Evolutionary conservation across 2,113 vertebrate species (phyloP), one percentile per base, ranked within the genome.

Genomic region (Himantopus leucocephalus): DNA sequence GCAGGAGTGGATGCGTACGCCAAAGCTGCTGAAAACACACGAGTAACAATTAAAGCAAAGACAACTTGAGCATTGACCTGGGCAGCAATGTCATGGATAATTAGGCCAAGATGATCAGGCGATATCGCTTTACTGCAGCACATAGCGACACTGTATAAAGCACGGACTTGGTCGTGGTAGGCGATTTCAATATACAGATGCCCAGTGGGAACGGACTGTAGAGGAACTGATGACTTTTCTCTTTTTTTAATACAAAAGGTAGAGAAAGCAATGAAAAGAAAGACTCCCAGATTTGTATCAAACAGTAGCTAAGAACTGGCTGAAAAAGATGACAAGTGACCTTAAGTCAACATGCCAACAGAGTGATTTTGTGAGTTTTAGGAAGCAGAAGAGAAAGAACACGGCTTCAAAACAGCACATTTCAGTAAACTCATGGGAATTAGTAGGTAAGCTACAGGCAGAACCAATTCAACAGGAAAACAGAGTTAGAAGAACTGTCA

Each of bases 111-210:
- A n/a, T 1, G 16, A 26, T 6, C 68, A 45, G 41, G 41, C 2
- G 4, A 32, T 6, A 39, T 16, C 0, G 6, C 66, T 10, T 67
- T 24, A 37, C 4, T 6, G 23, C 23, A 30, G 60, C 73, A 37
- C 0, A 2, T 0, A 4, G 27, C 18, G 47, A 29, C 22, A 5
- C 32, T 3, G 30, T 5, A 5, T 12, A 43, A 53, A 73, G 79
- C 22, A 21, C 35, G 20, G 27, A 56, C 24, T 7, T 23, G 53
- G 9, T 6, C 0, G 0, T 3, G 35, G 43, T 2, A 4, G 45
- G 30, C 0, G 3, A 48, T 26, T 48, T 20, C 74, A 12, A 21
- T 1, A 24, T 1, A 10, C 26, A 18, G 34, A 35, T 8, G 8
- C 13, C 53, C 74, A 5, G 1, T 13, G 41, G 60, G 60, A 93